phyloP scores from a whole-genome alignment of 2,113 vertebrate genomes.

The Gopherus evgoodei region DNA sequence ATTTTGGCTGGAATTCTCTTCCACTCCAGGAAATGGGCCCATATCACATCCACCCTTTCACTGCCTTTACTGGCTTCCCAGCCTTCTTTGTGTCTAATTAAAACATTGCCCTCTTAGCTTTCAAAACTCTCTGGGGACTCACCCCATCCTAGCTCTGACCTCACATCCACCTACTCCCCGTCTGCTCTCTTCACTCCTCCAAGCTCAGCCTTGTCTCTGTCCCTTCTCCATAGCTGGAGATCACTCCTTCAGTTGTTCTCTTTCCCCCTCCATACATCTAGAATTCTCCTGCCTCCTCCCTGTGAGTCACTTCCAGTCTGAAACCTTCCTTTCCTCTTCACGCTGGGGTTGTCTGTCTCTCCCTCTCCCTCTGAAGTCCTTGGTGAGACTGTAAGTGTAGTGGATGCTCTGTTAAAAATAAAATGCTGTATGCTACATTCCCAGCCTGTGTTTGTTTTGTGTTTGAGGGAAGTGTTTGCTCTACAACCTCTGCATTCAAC shows the following conservation, averaged over 20 bases:
- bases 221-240: not conserved
- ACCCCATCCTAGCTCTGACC: not conserved
- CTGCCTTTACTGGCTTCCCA: constrained; percentile 1
- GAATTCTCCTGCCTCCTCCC: not conserved
- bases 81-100: not conserved
- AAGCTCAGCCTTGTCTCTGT: not conserved
- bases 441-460: not conserved
- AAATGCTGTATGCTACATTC: not conserved
- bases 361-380: fast-evolving
- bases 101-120: not conserved
- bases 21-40: not conserved
- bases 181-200: not conserved
- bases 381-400: fast-evolving
- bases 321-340: fast-evolving
- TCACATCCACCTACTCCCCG: not conserved
- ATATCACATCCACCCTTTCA: constrained; percentile 24
- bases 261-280: not conserved
- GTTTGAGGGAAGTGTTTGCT: not conserved
- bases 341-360: not conserved
- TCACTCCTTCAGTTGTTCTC: fast-evolving
- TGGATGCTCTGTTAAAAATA: fast-evolving
- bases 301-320: not conserved
- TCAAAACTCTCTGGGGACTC: not conserved
- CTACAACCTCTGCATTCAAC: fast-evolving
- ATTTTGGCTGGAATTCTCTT: not conserved